phyloP scores from a whole-genome alignment of 2,888 invertebrate genomes.

The Mylabris sibirica region DNA sequence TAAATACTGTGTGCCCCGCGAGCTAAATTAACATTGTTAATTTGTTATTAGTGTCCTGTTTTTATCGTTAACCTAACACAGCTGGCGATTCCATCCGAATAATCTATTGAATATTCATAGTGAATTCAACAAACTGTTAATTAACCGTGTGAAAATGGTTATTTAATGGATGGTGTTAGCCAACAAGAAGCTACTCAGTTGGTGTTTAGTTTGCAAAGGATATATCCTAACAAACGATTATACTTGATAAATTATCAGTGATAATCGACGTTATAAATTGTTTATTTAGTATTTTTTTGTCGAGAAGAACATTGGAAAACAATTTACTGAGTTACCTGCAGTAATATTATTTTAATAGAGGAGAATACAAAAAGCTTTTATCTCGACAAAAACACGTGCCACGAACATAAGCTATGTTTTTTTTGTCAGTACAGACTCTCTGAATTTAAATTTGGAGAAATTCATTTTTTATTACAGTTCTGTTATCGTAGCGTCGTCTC shows the following conservation, averaged over 20 bases:
- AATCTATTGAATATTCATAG: conserved; percentile 51
- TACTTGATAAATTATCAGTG: conserved; percentile 24
- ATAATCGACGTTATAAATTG: conserved; percentile 22
- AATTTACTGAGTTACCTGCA: not conserved
- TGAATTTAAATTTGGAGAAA: too few relatives aligned
- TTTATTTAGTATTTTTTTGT: conserved; percentile 19
- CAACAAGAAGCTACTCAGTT: conserved; percentile 22
- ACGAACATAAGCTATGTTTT: not conserved
- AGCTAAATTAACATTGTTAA: conserved; percentile 40
- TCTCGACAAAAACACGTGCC: conserved; percentile 6
- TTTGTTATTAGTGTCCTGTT: conserved; percentile 42
- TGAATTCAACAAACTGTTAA: conserved; percentile 47
- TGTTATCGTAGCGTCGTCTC: too few relatives aligned
- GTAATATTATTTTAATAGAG: not conserved
- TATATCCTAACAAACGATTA: conserved; percentile 8
- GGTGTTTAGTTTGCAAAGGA: conserved; percentile 10
- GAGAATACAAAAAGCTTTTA: conserved; percentile 1
- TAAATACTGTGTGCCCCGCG: conserved; percentile 31
- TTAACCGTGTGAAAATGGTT: conserved; percentile 51
- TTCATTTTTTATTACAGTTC: too few relatives aligned
- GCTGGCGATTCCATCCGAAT: conserved; percentile 39
- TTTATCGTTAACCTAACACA: conserved; percentile 39
- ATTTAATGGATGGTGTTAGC: conserved; percentile 46
- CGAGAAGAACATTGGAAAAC: not conserved
- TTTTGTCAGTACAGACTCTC: too few relatives aligned